Base-by-base conservation (phyloP, 2,888 invertebrate species). In the Alentia gelatinosa region DNA sequence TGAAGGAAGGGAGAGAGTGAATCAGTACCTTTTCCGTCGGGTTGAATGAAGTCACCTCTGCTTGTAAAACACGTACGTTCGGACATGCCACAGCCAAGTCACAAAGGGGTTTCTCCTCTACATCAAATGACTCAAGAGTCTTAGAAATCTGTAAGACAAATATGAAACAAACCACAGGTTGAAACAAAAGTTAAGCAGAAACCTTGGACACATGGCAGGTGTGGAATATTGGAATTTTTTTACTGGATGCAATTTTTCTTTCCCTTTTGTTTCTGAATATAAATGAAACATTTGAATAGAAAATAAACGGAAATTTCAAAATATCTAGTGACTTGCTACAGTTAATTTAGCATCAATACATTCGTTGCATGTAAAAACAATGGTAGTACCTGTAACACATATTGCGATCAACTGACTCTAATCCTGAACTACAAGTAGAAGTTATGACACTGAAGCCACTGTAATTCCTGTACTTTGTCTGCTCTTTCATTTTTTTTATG, bases 81-180 rank as follows among this genome's bases (percentile, higher is more conserved):
- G 97, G 97, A 93, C 94, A 95, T n/a, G 92, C 92, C 23, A 93
- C 91, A 83, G 94, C 93, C 47, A 95, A 90, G 7, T 93, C 91
- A 37, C 92, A 90, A 0, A 97, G 97, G 92, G 97, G 96, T 90
- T 97, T 97, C 96, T 99, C 99, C 94, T 97, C 97, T 0, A 99
- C 98, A 96, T 98, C 98, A 96, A 99, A 94, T 94, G 98, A 97
- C 88, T 98, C 97, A 84, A 99, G 96, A 39, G 98, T 98, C 96
- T 98, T 98, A 0, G 98, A 98, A 30, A 98, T 97, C 94, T 98
- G 92, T 75, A 94, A 5, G 35, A 35, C 15, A 1, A 74, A 74
- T 56, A 12, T 19, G 47, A 19, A 19, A 47, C 9, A 47, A 12
- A 47, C 9, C 19, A 47, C 19, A 7, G 7, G 47, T 19, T 12